These are phyloP conservation scores for Sciurus niger DNA, from an alignment of 2,113 vertebrate species.

Conservation along the genomic window DNA sequence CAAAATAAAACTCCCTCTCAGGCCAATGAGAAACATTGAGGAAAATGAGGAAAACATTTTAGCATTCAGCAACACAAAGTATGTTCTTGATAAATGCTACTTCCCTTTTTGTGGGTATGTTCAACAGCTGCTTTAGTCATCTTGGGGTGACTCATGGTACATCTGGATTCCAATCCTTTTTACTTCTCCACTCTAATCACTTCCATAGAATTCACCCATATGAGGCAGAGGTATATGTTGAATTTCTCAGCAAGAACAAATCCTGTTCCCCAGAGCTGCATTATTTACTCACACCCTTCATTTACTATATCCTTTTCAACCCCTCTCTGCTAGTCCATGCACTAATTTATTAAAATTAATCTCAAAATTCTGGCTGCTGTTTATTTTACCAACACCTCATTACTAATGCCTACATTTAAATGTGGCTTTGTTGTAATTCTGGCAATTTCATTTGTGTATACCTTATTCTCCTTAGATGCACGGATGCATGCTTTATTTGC, in stretches of 20 bases:
- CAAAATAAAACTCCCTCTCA: background rate
- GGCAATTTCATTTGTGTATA: background rate
- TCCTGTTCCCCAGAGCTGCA: background rate
- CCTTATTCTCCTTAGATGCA: background rate
- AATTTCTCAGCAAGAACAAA: background rate
- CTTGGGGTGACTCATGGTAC: background rate
- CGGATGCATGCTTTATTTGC: background rate
- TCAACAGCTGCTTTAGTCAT: background rate
- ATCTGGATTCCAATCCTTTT: background rate
- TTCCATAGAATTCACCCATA: background rate
- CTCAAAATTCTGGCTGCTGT: background rate
- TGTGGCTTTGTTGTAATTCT: background rate
- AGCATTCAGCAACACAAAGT: background rate
- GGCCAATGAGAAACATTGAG: no score
- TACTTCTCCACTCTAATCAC: background rate
- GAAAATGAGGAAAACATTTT: conserved; percentile 2
- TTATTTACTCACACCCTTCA: background rate
- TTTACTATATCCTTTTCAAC: background rate
- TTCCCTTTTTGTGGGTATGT: background rate
- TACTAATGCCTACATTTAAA: background rate
- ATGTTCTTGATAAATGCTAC: background rate
- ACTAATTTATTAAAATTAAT: conserved; percentile 28
- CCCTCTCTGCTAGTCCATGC: no score
- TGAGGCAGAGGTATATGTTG: accelerated
- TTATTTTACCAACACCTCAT: background rate